Evolutionary conservation across 2,797 vertebrate genomes (phyloP).

Genomic region (Mastacembelus armatus): DNA sequence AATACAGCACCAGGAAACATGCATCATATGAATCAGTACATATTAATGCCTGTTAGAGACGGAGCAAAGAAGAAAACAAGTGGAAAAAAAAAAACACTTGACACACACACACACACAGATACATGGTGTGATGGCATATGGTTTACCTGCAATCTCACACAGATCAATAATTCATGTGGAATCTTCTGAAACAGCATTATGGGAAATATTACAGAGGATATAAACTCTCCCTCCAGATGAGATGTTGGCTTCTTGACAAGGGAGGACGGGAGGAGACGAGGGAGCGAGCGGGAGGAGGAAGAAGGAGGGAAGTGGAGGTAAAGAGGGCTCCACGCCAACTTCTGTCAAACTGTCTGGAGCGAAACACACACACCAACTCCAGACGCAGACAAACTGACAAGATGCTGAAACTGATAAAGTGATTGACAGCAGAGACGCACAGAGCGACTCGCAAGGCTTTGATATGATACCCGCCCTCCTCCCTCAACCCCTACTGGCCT

Average conservation of each 20-base stretch:
- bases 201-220: conserved; percentile 69
- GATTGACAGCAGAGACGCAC: conserved; percentile 52
- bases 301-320: conserved; percentile 38
- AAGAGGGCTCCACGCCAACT: conserved; percentile 30
- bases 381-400: conserved; percentile 54
- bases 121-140: conserved; percentile 22
- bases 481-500: conserved; percentile 55
- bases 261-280: conserved; percentile 6
- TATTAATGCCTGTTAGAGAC: conserved; percentile 52
- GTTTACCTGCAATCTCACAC: conserved; percentile 48
- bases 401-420: conserved; percentile 67
- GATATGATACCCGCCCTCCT: conserved; percentile 49
- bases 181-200: conserved; percentile 51
- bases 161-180: conserved; percentile 73
- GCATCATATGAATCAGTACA: conserved; percentile 59
- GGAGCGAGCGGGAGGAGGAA: conserved; percentile 9
- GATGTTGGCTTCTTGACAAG: conserved; percentile 27
- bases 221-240: conserved; percentile 81
- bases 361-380: conserved; percentile 44
- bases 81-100: conserved; percentile 55
- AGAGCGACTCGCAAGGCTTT: conserved; percentile 39
- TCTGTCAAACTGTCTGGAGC: conserved; percentile 60
- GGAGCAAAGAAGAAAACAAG: conserved; percentile 12
- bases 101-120: conserved; percentile 53
- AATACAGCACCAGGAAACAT: conserved; percentile 44